These are phyloP conservation scores for Phalacrocorax pelagicus DNA, from an alignment of 2,113 vertebrate genomes.

Conservation along the genomic window DNA sequence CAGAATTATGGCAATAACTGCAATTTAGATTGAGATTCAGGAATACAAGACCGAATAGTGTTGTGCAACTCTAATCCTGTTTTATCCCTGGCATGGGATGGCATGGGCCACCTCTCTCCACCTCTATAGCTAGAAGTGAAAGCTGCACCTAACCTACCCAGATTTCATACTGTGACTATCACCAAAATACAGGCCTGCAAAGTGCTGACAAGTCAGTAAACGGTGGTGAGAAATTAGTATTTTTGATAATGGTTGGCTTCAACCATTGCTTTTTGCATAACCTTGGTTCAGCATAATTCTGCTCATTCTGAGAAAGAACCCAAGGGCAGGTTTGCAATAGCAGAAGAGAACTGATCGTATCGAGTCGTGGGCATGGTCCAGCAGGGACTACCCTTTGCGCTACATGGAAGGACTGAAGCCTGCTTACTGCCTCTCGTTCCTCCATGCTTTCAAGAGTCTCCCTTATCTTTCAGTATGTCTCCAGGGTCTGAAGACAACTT, in stretches of 20 bases:
- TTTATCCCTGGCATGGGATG: background rate
- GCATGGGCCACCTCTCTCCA: background rate
- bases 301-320: background rate
- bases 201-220: background rate
- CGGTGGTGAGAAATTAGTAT: background rate
- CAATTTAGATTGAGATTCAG: background rate
- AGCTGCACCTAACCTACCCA: background rate
- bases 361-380: rapidly evolving
- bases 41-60: background rate
- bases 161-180: background rate
- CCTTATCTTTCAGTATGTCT: background rate
- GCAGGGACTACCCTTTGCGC: background rate
- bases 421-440: background rate
- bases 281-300: background rate
- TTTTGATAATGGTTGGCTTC: background rate
- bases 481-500: background rate
- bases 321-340: background rate
- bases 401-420: background rate
- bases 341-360: background rate
- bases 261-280: background rate
- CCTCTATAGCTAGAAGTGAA: background rate
- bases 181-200: background rate
- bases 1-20: background rate
- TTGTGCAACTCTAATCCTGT: background rate
- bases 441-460: background rate